Conservation (phyloP, 2,113 vertebrate species). For the Grammatotria lemairii region DNA sequence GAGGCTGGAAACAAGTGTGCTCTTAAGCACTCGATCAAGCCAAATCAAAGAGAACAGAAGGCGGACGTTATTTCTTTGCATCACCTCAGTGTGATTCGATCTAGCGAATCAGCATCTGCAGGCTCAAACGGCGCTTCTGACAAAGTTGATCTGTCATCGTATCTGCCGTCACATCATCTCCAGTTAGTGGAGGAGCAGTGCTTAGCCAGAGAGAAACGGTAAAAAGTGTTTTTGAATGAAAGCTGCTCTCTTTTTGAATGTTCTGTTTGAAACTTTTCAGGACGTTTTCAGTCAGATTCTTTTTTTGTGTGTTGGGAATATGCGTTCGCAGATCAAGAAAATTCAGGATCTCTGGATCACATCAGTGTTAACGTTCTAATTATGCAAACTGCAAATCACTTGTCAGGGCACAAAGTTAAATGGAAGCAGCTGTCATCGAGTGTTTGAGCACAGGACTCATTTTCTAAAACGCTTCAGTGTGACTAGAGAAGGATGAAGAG, state of each 20-base stretch:
- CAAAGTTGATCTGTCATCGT: constrained; percentile 25
- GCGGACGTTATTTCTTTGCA: neutral
- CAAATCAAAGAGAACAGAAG: neutral
- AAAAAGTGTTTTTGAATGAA: neutral
- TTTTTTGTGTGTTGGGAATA: neutral
- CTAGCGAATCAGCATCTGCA: constrained; percentile 14
- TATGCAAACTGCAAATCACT: constrained; percentile 9
- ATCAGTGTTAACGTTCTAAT: neutral
- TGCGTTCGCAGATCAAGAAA: neutral
- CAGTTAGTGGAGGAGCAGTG: neutral
- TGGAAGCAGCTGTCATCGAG: constrained; percentile 21
- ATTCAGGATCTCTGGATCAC: neutral
- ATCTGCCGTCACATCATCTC: neutral
- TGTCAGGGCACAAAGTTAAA: neutral
- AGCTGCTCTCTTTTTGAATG: neutral
- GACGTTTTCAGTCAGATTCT: neutral
- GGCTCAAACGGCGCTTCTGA: constrained; percentile 11
- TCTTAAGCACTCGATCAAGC: neutral
- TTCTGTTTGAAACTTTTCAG: neutral
- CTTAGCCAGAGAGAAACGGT: neutral
- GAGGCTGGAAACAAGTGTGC: neutral
- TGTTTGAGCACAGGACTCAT: neutral
- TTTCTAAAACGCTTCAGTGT: neutral
- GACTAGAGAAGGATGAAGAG: neutral
- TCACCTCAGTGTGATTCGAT: neutral